phyloP scores from a whole-genome alignment of 2,797 vertebrate species.

The Protonibea diacanthus region DNA sequence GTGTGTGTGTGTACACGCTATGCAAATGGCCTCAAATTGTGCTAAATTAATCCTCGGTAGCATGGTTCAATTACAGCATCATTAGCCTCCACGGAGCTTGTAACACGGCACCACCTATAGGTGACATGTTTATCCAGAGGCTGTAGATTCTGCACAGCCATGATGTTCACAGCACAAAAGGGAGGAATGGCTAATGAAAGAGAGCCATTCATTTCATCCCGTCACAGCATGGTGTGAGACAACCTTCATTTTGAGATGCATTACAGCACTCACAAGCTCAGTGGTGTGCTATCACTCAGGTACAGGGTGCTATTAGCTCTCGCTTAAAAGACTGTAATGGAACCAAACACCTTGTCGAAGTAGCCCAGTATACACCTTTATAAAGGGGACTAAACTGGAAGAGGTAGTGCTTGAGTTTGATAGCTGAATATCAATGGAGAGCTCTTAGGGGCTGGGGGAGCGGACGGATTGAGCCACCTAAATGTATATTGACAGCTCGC shows the following conservation, averaged over 20 bases:
- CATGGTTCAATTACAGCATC: constrained; percentile 55
- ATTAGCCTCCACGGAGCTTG: constrained; percentile 42
- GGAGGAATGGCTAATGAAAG: constrained; percentile 67
- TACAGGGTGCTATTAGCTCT: constrained; percentile 67
- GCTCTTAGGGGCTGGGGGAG: constrained; percentile 8
- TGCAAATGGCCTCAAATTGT: constrained; percentile 60
- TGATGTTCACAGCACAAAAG: constrained; percentile 47
- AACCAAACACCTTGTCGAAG: constrained; percentile 67
- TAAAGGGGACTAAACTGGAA: constrained; percentile 53
- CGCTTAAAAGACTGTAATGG: constrained; percentile 74
- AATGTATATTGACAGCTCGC: constrained; percentile 70
- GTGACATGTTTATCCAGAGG: constrained; percentile 62
- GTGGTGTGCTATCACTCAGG: constrained; percentile 70
- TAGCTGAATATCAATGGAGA: constrained; percentile 63
- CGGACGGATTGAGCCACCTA: constrained; percentile 32
- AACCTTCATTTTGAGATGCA: constrained; percentile 79
- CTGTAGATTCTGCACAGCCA: constrained; percentile 38
- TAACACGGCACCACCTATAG: constrained; percentile 55
- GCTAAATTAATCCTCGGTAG: constrained; percentile 51
- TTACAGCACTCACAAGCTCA: constrained; percentile 71
- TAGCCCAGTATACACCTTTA: constrained; percentile 49
- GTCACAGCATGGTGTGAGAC: constrained; percentile 68
- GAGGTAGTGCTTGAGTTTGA: constrained; percentile 53
- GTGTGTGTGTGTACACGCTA: constrained; percentile 28
- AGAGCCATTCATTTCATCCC: constrained; percentile 72